Percentiles rank a stretch among this genome's conserved stretches.
Conservation (phyloP, 2,797 vertebrate species). For the Microcaecilia unicolor region DNA sequence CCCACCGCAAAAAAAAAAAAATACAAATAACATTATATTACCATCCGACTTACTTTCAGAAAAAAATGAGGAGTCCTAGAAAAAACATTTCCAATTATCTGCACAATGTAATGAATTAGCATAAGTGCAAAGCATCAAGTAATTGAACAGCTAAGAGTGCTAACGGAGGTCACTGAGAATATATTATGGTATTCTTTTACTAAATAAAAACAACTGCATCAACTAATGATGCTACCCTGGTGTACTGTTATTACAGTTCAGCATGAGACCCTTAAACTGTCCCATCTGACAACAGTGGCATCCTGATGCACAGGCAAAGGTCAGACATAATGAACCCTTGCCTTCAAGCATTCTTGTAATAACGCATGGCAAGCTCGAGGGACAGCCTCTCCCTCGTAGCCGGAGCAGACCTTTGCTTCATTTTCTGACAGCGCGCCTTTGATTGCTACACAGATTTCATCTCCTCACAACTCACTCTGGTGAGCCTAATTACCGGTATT, state of each 20-base stretch:
- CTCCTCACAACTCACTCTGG: neutral
- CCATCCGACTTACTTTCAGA: conserved; percentile 6
- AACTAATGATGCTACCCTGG: neutral
- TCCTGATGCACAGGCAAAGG: conserved; percentile 4
- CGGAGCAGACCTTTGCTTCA: conserved; percentile 5
- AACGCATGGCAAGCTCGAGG: neutral
- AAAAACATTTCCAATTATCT: conserved; percentile 11
- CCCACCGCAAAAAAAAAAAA: too few species aligned
- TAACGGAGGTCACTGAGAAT: conserved; percentile 3
- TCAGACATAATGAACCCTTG: conserved; percentile 5
- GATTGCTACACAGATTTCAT: neutral
- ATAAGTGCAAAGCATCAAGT: neutral
- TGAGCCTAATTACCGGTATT: neutral
- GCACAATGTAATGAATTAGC: conserved; percentile 1
- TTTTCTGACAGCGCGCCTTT: neutral
- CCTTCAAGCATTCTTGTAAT: neutral
- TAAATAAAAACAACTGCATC: neutral
- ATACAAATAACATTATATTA: too few species aligned
- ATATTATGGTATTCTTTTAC: neutral
- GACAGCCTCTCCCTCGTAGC: neutral
- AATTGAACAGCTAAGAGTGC: neutral
- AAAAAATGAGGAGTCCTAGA: conserved; percentile 13
- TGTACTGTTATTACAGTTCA: neutral
- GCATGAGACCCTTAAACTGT: neutral
- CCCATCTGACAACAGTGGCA: neutral